Evolutionary conservation across 2,888 invertebrate genomes (phyloP), one percentile per base, ranked within the genome.

Genomic region (Rhaphigaster nebulosa): DNA sequence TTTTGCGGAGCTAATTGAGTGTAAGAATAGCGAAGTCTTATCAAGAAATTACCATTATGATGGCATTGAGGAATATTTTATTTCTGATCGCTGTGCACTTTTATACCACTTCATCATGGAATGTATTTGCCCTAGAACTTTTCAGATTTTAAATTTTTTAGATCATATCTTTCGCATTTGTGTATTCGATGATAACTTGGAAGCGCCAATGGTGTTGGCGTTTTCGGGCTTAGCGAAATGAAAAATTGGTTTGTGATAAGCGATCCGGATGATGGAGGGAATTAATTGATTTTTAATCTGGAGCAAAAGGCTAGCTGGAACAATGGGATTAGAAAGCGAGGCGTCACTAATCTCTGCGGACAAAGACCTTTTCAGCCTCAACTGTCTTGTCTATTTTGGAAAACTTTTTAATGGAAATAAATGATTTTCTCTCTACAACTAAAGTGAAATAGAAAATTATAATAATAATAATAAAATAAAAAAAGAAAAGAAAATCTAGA

Each of bases 251-350:
- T n/a, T 8, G 65, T 65, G 65, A 65, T 65, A 65, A 65, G 29
- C 34, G 65, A 65, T 65, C 65, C 65, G 65, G 65, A 65, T 80
- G 80, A 80, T 80, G 80, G 80, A 38, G 41, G 20, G 80, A 80
- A 80, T 41, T 80, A 80, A 80, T 80, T 41, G 80, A 80, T 45
- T 80, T 80, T 80, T 80, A 80, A 80, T 80, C 80, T 80, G 80
- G 80, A 80, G 80, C 41, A 80, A 45, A 80, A 80, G 41, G 80
- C 80, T 38, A 12, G 38, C 38, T 41, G 80, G 80, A 80, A 38
- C 38, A 38, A 80, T 41, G 13, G 80, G 41, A 80, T 80, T 45
- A 80, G 80, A 80, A 80, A 80, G 80, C 80, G 80, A 76, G 76
- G 76, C 76, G 76, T 76, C 76, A 4, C 80, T 80, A 80, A 80